Evolutionary conservation across 1,140 invertebrate genomes (phyloP).

Genomic region (Mactra quadrangularis): DNA sequence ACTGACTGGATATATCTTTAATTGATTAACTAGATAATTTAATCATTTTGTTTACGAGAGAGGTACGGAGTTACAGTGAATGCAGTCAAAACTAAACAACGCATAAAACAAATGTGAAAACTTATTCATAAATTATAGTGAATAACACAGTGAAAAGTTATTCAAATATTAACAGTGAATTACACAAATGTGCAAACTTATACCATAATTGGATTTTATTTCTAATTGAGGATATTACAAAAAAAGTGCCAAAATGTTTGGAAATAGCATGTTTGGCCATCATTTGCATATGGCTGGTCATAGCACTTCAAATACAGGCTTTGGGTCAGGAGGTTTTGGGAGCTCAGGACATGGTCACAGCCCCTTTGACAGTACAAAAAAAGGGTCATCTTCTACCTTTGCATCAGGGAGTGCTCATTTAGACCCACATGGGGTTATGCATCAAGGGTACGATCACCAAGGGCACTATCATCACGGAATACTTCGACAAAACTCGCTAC

Average conservation of each 20-base stretch:
- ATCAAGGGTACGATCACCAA: constrained; percentile 4
- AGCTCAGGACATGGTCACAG: background rate
- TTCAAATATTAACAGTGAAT: too few species aligned
- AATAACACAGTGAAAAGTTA: too few species aligned
- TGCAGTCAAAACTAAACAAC: too few species aligned
- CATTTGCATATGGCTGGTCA: constrained; percentile 31
- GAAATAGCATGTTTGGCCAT: constrained; percentile 58
- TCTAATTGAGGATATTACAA: background rate
- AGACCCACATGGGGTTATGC: constrained; percentile 19
- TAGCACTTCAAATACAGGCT: constrained; percentile 1
- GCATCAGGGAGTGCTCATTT: background rate
- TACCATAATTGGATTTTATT: too few species aligned
- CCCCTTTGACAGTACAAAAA: constrained; percentile 26
- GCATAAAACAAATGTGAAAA: too few species aligned
- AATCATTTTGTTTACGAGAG: too few species aligned
- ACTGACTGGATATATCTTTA: too few species aligned
- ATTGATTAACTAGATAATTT: too few species aligned
- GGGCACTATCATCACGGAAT: constrained; percentile 10
- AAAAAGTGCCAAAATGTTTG: constrained; percentile 19
- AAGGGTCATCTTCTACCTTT: constrained; percentile 1
- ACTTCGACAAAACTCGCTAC: constrained; percentile 40
- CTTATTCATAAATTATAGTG: too few species aligned
- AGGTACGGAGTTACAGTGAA: too few species aligned
- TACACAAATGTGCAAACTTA: too few species aligned
- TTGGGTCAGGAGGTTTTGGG: constrained; percentile 35